Conservation (phyloP, 2,797 vertebrate species). For the Rhabdophis nuchalis region DNA sequence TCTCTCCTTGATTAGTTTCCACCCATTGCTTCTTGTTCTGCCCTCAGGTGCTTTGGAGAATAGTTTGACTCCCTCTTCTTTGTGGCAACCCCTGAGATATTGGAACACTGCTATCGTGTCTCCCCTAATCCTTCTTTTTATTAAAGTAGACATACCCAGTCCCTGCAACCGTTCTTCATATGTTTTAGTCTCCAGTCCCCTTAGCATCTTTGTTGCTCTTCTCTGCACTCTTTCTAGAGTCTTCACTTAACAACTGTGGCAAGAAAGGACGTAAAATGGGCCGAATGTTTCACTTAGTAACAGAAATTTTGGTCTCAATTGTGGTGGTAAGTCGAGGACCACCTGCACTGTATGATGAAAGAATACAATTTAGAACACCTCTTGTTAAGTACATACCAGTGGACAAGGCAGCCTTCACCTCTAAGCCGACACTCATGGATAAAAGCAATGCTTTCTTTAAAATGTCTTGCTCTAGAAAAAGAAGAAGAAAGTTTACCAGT, state of each 20-base stretch:
- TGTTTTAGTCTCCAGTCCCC: too few relatives aligned
- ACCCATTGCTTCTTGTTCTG: too few relatives aligned
- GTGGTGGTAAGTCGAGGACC: not conserved
- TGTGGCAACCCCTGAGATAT: too few relatives aligned
- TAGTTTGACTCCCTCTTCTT: too few relatives aligned
- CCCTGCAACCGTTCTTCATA: too few relatives aligned
- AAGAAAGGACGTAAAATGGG: not conserved
- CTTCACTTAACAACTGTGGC: not conserved
- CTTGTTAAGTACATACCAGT: constrained; percentile 78
- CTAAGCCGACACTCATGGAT: constrained; percentile 89
- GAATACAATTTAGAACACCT: not conserved
- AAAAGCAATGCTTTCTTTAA: constrained; percentile 91
- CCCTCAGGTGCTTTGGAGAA: too few relatives aligned
- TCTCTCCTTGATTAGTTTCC: too few relatives aligned
- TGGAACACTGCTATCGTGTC: too few relatives aligned
- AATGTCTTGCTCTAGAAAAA: constrained; percentile 84
- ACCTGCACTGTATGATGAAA: not conserved
- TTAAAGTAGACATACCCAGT: too few relatives aligned
- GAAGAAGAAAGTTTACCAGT: not conserved
- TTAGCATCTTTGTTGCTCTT: too few relatives aligned
- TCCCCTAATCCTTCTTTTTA: too few relatives aligned
- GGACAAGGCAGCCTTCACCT: constrained; percentile 89
- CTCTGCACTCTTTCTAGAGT: too few relatives aligned
- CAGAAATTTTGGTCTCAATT: not conserved
- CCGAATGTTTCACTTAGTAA: not conserved